phyloP scores from a whole-genome alignment of 2,113 vertebrate species.

The Lepus timidus region DNA sequence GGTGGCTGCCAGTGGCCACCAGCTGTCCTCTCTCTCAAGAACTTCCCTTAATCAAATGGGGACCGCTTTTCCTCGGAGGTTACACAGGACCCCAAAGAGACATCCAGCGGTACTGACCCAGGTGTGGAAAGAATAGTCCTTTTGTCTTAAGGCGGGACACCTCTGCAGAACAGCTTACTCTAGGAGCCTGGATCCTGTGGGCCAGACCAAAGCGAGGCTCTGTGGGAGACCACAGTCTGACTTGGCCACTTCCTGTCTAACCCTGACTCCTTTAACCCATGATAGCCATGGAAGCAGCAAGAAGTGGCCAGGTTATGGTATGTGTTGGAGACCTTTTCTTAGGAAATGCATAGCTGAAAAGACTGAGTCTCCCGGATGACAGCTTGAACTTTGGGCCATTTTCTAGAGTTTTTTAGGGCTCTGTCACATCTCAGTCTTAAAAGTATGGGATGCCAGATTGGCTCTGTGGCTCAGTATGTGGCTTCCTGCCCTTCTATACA shows the following conservation, averaged over 20 bases:
- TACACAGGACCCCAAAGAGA: accelerated
- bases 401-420: neutral
- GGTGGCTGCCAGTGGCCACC: neutral
- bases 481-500: neutral
- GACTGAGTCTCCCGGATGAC: neutral
- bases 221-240: neutral
- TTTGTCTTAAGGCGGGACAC: neutral
- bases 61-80: neutral
- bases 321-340: neutral
- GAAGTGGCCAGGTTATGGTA: accelerated
- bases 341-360: neutral
- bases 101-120: too few relatives aligned
- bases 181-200: neutral
- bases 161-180: neutral
- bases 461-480: neutral
- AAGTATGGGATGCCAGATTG: neutral
- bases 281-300: too few relatives aligned
- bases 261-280: neutral
- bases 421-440: neutral
- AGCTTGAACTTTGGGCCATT: neutral
- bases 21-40: neutral
- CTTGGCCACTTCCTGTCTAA: neutral
- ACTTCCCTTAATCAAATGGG: neutral
- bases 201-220: neutral
- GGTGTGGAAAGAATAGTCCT: neutral